Percentiles rank a stretch among this genome's conserved stretches.
Evolutionary conservation across 1,140 invertebrate species (phyloP).

Genomic region (Drosophila sproati): DNA sequence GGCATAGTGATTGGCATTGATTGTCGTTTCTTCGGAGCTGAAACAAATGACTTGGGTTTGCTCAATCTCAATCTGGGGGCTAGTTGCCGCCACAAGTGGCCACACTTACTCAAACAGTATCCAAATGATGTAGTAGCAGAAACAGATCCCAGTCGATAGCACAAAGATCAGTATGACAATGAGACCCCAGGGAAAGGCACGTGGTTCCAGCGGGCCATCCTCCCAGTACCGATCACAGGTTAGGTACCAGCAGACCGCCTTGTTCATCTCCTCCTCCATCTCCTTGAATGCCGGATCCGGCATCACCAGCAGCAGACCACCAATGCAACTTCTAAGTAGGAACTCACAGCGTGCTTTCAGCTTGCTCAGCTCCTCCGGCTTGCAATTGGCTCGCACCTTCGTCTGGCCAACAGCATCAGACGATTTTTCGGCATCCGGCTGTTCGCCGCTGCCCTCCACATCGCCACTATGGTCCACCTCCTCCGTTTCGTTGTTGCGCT

Average conservation of each 20-base stretch:
- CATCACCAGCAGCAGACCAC: conserved; percentile 90
- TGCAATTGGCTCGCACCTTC: conserved; percentile 92
- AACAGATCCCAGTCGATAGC: conserved; percentile 91
- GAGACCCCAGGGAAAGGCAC: conserved; percentile 92
- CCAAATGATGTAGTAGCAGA: conserved; percentile 96
- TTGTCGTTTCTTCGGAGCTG: conserved; percentile 84
- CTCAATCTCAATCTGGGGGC: conserved; percentile 64
- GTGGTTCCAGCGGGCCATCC: conserved; percentile 90
- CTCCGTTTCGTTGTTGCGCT: conserved; percentile 78
- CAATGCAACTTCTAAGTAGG: conserved; percentile 89
- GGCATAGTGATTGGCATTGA: conserved; percentile 73
- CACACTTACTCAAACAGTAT: conserved; percentile 93
- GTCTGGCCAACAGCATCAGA: conserved; percentile 84
- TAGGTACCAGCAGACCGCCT: conserved; percentile 95
- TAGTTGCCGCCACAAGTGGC: not conserved
- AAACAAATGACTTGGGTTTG: conserved; percentile 83
- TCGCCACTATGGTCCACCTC: conserved; percentile 54
- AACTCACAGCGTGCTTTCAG: conserved; percentile 90
- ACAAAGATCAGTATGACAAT: conserved; percentile 91
- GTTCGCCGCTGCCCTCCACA: conserved; percentile 54
- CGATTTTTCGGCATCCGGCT: conserved; percentile 41
- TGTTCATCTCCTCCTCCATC: conserved; percentile 94
- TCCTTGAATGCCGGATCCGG: conserved; percentile 93
- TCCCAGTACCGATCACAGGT: conserved; percentile 97
- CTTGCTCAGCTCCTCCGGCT: conserved; percentile 91